These are phyloP conservation scores for Morphnarchus princeps DNA, from an alignment of 2,113 vertebrate genomes.

Conservation along the genomic window DNA sequence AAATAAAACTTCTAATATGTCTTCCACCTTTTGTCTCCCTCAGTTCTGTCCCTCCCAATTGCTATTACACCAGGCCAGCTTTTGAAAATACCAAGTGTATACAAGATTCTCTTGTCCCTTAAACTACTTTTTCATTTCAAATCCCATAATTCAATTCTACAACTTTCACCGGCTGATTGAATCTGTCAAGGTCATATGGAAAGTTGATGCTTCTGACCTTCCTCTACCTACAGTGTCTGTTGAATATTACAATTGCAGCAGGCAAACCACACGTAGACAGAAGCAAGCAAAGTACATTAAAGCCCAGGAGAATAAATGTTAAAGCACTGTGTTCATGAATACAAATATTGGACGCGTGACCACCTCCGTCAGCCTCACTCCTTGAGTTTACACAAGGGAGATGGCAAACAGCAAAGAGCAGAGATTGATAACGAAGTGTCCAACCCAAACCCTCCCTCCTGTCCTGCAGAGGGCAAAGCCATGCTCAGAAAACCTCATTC, in stretches of 20 bases:
- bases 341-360: not conserved
- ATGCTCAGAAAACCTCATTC: not conserved
- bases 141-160: constrained; percentile 57
- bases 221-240: constrained; percentile 20
- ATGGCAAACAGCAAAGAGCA: not conserved
- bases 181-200: constrained; percentile 55
- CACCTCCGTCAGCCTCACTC: not conserved
- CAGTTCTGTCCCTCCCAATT: not conserved
- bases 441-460: not conserved
- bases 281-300: constrained; percentile 30
- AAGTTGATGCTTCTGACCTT: constrained; percentile 55
- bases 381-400: not conserved
- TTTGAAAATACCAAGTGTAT: not conserved
- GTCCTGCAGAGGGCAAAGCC: not conserved
- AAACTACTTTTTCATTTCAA: constrained; percentile 46
- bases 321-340: constrained; percentile 22
- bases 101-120: not conserved
- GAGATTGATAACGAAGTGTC: not conserved
- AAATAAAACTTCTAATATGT: not conserved
- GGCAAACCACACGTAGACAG: constrained; percentile 4
- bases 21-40: not conserved
- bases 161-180: constrained; percentile 53
- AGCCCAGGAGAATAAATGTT: constrained; percentile 51
- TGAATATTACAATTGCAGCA: constrained; percentile 38
- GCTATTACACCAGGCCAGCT: not conserved